These are phyloP conservation scores for Sebastes iracundus DNA, from an alignment of 2,797 vertebrate species.

Conservation along the genomic window DNA sequence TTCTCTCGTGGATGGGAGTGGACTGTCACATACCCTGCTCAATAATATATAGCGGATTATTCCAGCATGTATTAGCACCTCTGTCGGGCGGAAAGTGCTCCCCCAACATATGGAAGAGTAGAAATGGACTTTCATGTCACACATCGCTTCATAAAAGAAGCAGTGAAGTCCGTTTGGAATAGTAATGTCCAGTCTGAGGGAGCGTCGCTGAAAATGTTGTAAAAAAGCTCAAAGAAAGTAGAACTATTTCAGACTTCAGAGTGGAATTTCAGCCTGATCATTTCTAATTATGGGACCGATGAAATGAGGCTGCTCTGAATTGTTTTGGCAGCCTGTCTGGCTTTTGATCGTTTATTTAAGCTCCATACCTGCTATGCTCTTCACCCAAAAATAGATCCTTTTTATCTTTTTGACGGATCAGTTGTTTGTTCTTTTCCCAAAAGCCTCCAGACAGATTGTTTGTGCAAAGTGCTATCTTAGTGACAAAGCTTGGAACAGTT, in stretches of 20 bases:
- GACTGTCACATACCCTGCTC: constrained; percentile 19
- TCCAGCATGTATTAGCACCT: constrained; percentile 20
- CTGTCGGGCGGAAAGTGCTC: constrained; percentile 27
- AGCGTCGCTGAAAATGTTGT: not conserved
- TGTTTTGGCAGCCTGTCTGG: constrained; percentile 3
- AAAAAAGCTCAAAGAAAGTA: not conserved
- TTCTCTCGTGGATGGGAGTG: not conserved
- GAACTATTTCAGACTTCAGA: constrained; percentile 43
- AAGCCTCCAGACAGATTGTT: constrained; percentile 19
- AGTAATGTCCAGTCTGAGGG: not conserved
- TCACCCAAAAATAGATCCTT: constrained; percentile 60
- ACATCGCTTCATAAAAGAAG: constrained; percentile 32
- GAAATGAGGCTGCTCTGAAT: not conserved
- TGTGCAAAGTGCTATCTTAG: constrained; percentile 16
- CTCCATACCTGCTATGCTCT: constrained; percentile 31
- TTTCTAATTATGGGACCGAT: constrained; percentile 54
- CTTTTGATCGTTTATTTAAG: constrained; percentile 53
- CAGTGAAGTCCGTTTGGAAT: not conserved
- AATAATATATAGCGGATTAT: constrained; percentile 35
- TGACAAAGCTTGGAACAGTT: constrained; percentile 31
- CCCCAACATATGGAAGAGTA: not conserved
- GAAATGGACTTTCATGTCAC: constrained; percentile 23
- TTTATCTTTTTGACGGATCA: constrained; percentile 34
- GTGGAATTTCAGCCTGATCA: not conserved
- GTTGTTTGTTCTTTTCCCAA: constrained; percentile 39